These are phyloP conservation scores for Ptychobarbus kaznakovi DNA, from an alignment of 2,797 vertebrate genomes.

Conservation along the genomic window DNA sequence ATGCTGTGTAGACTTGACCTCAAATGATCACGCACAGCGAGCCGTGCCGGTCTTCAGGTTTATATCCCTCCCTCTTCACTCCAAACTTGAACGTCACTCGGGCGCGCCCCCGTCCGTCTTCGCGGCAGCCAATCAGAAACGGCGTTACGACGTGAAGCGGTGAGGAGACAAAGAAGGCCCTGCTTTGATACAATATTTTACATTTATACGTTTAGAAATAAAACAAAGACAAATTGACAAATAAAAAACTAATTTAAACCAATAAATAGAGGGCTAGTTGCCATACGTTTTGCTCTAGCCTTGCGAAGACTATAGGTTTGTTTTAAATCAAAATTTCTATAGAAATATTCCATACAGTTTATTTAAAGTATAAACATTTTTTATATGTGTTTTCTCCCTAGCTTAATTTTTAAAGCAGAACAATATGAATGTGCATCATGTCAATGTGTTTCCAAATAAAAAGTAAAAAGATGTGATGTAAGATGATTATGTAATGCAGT, in stretches of 20 bases:
- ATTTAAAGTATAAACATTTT: neutral
- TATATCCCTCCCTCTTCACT: constrained; percentile 37
- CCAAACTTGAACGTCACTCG: constrained; percentile 33
- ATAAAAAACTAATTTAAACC: neutral
- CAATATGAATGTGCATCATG: neutral
- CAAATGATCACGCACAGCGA: constrained; percentile 7
- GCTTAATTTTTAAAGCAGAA: neutral
- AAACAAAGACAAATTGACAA: neutral
- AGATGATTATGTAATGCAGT: neutral
- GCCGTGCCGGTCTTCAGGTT: neutral
- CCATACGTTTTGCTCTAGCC: neutral
- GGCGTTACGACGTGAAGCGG: neutral
- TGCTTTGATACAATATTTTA: neutral
- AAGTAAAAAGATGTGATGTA: neutral
- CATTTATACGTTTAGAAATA: neutral
- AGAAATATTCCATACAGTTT: neutral
- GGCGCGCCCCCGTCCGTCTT: constrained; percentile 28
- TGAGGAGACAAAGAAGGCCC: neutral
- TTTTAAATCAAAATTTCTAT: neutral
- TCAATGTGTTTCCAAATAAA: neutral
- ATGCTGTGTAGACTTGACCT: constrained; percentile 25
- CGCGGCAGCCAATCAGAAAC: constrained; percentile 39
- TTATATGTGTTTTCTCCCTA: neutral
- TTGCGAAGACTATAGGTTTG: neutral
- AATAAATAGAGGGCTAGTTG: neutral